Evolutionary conservation across 2,888 invertebrate genomes (phyloP), one percentile per base, ranked within the genome.

Genomic region (Plebejus anna): DNA sequence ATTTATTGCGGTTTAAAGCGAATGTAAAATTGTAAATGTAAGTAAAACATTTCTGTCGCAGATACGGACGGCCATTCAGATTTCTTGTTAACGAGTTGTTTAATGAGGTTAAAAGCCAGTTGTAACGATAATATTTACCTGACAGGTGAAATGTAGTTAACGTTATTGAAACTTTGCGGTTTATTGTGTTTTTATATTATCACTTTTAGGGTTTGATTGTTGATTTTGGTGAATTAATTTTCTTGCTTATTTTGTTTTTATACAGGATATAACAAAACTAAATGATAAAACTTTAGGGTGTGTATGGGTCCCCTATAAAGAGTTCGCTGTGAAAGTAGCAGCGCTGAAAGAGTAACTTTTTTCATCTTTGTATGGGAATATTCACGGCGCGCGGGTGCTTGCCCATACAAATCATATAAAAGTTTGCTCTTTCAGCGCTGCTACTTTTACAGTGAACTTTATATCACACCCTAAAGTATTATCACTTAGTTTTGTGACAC

Each of bases 1-100:
- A 83, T 85, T 85, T 84, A 86, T 83, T 80, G 82, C 81, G 81
- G 82, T 83, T 82, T 82, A 82, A 80, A 84, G 80, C 77, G 81
- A 81, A 81, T 79, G 80, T 80, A 81, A 81, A 82, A 81, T 80
- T 80, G 80, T 73, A 80, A 82, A 80, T 81, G 81, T 82, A 80
- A 80, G 81, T 80, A 80, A 81, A 82, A 81, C 79, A 80, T 80
- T 81, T 81, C 80, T 81, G 80, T 80, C 80, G 80, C 80, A 78
- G 79, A 79, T 78, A 76, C 78, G 80, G 81, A 79, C 78, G 78
- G 78, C 80, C 80, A 77, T 80, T 81, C 79, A 78, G 80, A 81
- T 81, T 79, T 81, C 80, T 81, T 81, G 80, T 80, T 80, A 81
- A 81, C 78, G 79, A 79, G 81, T 78, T 80, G 80, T 81, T 81